These are phyloP conservation scores for Dromococcyx pavoninus DNA, from an alignment of 2,797 vertebrate species.

Conservation along the genomic window DNA sequence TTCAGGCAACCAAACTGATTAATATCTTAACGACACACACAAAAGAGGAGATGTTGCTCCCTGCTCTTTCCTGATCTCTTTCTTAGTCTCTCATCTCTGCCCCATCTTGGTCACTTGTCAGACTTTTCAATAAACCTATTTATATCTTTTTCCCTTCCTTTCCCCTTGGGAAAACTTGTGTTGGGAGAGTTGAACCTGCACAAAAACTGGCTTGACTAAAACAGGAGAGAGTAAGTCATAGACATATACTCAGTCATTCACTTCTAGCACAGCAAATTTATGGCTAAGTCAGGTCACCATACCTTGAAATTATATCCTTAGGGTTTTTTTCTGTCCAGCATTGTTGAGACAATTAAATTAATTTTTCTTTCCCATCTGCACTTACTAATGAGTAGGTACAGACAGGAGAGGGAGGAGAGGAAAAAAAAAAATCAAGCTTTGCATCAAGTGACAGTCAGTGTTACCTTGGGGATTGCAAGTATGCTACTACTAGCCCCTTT, in stretches of 20 bases:
- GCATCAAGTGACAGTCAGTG: neutral
- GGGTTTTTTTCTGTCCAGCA: neutral
- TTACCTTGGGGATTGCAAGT: neutral
- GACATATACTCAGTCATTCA: accelerated
- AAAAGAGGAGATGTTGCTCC: neutral
- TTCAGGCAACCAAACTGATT: neutral
- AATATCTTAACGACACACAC: neutral
- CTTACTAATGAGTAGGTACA: neutral
- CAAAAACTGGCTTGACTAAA: neutral
- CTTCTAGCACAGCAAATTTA: neutral
- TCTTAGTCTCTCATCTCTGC: neutral
- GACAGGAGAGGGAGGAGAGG: neutral
- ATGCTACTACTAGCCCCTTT: neutral
- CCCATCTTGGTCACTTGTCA: neutral
- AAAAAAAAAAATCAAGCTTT: neutral
- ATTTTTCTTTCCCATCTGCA: neutral
- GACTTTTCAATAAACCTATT: neutral
- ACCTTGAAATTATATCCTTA: neutral
- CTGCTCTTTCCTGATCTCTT: neutral
- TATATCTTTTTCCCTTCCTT: neutral
- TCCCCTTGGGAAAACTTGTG: neutral
- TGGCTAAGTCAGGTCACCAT: neutral
- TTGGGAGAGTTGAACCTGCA: neutral
- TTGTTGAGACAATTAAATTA: neutral
- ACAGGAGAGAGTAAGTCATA: neutral